Base-by-base conservation (phyloP, 2,113 vertebrate genomes). In the Carollia perspicillata region DNA sequence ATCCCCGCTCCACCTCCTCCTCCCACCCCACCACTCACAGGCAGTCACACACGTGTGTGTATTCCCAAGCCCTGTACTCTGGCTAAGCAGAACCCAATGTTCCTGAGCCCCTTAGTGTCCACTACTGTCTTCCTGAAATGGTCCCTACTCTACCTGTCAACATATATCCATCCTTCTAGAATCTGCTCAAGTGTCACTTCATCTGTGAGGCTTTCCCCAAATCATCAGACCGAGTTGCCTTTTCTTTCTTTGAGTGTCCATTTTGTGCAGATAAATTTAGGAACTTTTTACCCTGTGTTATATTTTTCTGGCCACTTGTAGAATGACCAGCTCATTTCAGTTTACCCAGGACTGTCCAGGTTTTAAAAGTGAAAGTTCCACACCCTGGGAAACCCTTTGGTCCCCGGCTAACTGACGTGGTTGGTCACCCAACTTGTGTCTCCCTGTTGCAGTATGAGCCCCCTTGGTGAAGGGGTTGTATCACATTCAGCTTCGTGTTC, bases 211-310 rank as follows among this genome's bases (percentile, higher is more conserved):
- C 17, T 89, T 77, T 53, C 51, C 13, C 33, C 9, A 3, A 79
- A 28, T 18, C 18, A 17, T 58, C 35, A 92, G 16, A 69, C 37
- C 33, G 44, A 65, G 13, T 80, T 60, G 5, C 55, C 74, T 55
- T 94, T 94, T 81, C 35, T 89, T 51, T 22, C 47, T 89, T 26
- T 84, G 20, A 77, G 28, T 53, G 42, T 33, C 68, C 23, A 60
- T 18, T 68, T 84, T 69, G 11, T 90, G 17, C 42, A 49, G 40
- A 63, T 14, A n/a, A 8, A 53, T 81, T 37, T 93, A 23, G 37
- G 30, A 26, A 22, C 14, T 66, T 78, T n/a, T 49, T 94, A 28
- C 35, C 16, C 44, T 74, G 23, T 44, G 16, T 66, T 93, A 33
- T 66, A 13, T 69, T 88, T 79, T 69, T 47, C 44, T 81, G 14